Evolutionary conservation across 2,797 vertebrate genomes (phyloP).

Genomic region (Sarcophilus harrisii): DNA sequence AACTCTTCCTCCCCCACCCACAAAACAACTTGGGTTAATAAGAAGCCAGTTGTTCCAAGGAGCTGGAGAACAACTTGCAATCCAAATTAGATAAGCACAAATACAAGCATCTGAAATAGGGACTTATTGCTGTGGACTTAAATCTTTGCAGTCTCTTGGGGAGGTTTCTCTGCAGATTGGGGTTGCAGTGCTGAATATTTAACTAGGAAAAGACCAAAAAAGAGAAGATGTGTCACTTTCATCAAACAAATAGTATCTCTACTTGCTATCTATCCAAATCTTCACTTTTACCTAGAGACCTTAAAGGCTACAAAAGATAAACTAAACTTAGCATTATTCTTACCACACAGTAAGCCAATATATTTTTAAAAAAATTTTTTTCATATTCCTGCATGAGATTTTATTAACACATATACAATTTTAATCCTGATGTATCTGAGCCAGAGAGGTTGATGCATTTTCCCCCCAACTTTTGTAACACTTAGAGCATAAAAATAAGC

Average conservation of each 20-base stretch:
- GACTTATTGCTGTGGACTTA: constrained; percentile 68
- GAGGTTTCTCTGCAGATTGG: constrained; percentile 87
- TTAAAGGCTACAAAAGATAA: background rate
- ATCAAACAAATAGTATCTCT: background rate
- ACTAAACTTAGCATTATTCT: no score
- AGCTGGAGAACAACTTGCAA: constrained; percentile 73
- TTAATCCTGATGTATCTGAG: background rate
- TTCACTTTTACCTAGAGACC: no score
- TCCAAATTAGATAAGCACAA: constrained; percentile 77
- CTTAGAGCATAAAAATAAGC: background rate
- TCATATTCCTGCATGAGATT: no score
- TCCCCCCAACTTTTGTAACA: background rate
- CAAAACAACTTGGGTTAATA: constrained; percentile 62
- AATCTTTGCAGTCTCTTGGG: constrained; percentile 77
- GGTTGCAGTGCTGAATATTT: constrained; percentile 91
- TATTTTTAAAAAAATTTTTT: no score
- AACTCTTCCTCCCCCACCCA: background rate
- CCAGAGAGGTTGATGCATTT: background rate
- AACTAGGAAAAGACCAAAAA: constrained; percentile 82
- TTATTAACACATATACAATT: background rate
- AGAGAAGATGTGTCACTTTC: background rate
- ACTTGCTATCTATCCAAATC: background rate
- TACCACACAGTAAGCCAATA: no score
- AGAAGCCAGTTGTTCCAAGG: constrained; percentile 78
- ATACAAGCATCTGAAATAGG: constrained; percentile 71